Evolutionary conservation across 2,888 invertebrate species (phyloP).

Genomic region (Tipula lateralis): DNA sequence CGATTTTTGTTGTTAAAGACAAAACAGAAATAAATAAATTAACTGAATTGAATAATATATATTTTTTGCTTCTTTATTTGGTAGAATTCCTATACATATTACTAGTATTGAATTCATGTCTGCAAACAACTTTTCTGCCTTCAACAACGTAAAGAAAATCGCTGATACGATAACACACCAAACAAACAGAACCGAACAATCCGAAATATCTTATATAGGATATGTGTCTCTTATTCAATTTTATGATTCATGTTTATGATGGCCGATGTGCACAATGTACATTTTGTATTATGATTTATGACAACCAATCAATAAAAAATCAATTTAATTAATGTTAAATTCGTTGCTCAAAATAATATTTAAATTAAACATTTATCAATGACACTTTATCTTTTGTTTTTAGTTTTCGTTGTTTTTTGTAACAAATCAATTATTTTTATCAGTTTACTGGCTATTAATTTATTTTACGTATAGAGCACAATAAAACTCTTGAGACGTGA

Average conservation of each 20-base stretch:
- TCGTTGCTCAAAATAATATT: neutral
- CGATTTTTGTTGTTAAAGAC: neutral
- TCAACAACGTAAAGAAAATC: neutral
- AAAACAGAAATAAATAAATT: neutral
- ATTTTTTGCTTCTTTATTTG: neutral
- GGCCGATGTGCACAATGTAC: neutral
- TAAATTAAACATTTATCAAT: slow-evolving; percentile 11
- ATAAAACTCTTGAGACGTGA: neutral
- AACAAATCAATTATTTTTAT: neutral
- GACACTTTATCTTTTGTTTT: neutral
- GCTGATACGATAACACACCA: neutral
- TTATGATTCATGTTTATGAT: neutral
- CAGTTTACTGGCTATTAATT: neutral
- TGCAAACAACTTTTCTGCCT: neutral
- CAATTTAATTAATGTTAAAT: neutral
- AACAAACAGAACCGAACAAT: neutral
- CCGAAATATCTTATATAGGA: neutral
- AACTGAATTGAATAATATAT: neutral
- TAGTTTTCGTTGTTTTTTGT: neutral
- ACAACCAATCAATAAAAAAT: neutral
- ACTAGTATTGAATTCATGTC: neutral
- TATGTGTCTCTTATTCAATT: neutral
- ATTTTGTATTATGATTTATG: neutral
- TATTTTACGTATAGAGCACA: neutral
- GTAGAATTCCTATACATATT: neutral